Evolutionary conservation across 2,113 vertebrate species (phyloP).

Genomic region (Gopherus evgoodei): DNA sequence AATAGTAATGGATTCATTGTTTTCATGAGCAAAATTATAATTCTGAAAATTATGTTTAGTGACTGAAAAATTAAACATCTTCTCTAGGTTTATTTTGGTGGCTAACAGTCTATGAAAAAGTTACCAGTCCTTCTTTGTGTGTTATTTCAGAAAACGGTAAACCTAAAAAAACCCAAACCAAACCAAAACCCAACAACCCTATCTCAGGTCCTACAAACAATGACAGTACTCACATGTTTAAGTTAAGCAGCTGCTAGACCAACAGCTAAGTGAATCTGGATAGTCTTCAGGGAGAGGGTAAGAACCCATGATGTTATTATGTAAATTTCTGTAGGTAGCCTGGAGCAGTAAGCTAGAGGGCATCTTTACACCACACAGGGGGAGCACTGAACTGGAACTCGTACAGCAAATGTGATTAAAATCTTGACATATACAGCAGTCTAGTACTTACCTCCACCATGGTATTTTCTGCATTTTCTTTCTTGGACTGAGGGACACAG

Average conservation of each 20-base stretch:
- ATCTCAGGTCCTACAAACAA: background rate
- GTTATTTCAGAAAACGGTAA: background rate
- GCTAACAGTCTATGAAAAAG: background rate
- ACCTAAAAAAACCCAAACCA: background rate
- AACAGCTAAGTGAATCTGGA: background rate
- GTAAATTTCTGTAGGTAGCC: background rate
- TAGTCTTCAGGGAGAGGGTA: background rate
- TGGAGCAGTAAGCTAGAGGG: background rate
- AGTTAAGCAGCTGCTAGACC: background rate
- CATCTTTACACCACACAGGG: background rate
- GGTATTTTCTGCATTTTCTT: background rate
- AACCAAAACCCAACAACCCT: background rate
- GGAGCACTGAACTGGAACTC: background rate
- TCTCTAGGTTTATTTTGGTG: background rate
- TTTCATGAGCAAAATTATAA: background rate
- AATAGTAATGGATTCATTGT: background rate
- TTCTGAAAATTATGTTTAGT: background rate
- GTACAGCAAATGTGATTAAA: background rate
- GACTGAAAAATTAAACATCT: background rate
- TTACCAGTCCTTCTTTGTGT: background rate
- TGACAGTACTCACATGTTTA: accelerated
- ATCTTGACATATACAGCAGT: background rate
- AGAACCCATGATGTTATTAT: background rate
- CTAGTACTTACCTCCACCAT: background rate
- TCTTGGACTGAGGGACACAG: background rate